Evolutionary conservation across 2,113 vertebrate species (phyloP).

Genomic region (Pelecanoides urinatrix): DNA sequence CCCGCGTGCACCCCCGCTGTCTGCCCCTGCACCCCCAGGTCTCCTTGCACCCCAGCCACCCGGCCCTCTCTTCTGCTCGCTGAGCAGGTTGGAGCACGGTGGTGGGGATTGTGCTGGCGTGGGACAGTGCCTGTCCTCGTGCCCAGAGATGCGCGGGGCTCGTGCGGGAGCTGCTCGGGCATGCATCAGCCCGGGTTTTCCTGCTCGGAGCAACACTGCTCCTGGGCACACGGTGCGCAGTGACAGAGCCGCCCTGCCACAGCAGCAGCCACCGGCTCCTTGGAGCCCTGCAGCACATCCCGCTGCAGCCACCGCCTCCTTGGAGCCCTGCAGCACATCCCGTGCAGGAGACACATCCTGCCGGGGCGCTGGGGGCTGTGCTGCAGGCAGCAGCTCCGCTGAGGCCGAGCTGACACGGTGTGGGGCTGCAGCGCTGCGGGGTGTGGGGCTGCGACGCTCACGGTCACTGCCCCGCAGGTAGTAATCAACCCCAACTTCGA

Average conservation of each 20-base stretch:
- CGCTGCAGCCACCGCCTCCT: neutral
- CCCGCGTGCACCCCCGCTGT: neutral
- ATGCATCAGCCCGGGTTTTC: neutral
- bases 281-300: neutral
- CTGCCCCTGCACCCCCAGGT: neutral
- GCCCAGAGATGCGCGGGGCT: fast-evolving
- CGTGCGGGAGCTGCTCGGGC: fast-evolving
- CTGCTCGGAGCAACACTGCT: neutral
- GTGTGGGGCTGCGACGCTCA: neutral
- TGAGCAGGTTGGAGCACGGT: fast-evolving
- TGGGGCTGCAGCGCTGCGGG: neutral
- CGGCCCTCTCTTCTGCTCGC: neutral
- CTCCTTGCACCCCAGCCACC: neutral
- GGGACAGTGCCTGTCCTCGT: neutral
- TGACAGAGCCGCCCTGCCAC: neutral
- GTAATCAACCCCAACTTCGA: constrained; percentile 95
- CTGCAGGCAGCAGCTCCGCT: neutral
- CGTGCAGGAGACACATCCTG: neutral
- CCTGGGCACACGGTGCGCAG: fast-evolving
- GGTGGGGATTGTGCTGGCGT: neutral
- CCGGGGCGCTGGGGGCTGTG: neutral
- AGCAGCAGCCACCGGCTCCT: neutral
- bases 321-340: neutral
- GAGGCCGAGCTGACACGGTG: fast-evolving
- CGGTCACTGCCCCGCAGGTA: constrained; percentile 69